Percentiles rank a stretch among this genome's conserved stretches.
phyloP scores from a whole-genome alignment of 1,140 invertebrate species.

The Drosophila navojoa region DNA sequence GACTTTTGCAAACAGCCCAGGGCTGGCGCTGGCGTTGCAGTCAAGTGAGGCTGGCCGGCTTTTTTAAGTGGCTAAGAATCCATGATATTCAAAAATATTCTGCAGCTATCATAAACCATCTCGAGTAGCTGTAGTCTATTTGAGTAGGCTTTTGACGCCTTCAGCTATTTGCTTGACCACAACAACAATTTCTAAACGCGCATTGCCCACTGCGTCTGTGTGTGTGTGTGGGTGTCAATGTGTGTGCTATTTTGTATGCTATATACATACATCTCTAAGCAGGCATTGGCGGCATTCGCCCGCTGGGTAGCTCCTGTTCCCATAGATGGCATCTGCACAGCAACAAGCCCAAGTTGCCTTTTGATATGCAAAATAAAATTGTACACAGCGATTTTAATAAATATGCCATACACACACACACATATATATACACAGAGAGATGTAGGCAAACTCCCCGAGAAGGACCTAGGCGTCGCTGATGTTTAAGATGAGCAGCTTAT shows the following conservation, averaged over 20 bases:
- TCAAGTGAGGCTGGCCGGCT: conserved; percentile 15
- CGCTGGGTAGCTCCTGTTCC: conserved; percentile 4
- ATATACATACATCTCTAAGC: not conserved
- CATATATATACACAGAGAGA: conserved; percentile 25
- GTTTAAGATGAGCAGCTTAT: conserved; percentile 55
- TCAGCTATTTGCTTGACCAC: conserved; percentile 58
- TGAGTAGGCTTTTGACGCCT: conserved; percentile 46
- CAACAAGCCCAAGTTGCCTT: conserved; percentile 51
- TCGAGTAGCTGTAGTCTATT: conserved; percentile 40
- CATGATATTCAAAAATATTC: conserved; percentile 26
- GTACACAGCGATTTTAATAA: conserved; percentile 75
- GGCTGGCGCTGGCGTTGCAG: conserved; percentile 14
- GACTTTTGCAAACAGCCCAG: conserved; percentile 42
- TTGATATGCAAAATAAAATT: conserved; percentile 81
- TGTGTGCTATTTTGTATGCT: conserved; percentile 41
- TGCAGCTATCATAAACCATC: conserved; percentile 37
- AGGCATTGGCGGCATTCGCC: too few relatives aligned
- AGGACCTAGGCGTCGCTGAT: conserved; percentile 34
- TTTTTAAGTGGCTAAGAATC: conserved; percentile 9
- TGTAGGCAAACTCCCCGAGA: conserved; percentile 34
- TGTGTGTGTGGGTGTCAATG: not conserved
- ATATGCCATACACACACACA: conserved; percentile 65
- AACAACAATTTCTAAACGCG: conserved; percentile 31
- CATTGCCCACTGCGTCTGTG: conserved; percentile 22
- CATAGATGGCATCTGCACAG: conserved; percentile 29